Base-by-base conservation (phyloP, 1,140 invertebrate genomes). In the Aricia agestis region DNA sequence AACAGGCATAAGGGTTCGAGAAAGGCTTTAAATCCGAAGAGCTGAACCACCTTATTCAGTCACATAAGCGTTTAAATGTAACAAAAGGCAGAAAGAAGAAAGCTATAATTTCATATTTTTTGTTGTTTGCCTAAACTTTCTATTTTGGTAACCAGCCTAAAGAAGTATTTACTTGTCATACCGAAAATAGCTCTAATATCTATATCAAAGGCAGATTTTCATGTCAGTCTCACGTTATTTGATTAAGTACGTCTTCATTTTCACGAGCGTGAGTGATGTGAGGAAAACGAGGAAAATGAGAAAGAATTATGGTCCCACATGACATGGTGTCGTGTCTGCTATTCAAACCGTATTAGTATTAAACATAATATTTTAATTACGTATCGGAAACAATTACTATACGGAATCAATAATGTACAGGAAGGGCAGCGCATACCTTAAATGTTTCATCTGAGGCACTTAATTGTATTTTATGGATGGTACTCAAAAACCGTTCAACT, bases 381-480 rank as follows among this genome's bases (percentile, higher is more conserved):
- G 2, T 63, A 63, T 63, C 59, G 59, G 59, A 63, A 63, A 63
- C 59, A 11, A 63, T 63, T 63, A 63, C 18, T 63, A 63, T 25
- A 19, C 59, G 59, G 59, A 63, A 63, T 18, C 17, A 19, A 63
- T 63, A 10, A 25, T 25, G 17, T 19, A 63, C 19, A 63, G 59
- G 59, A 63, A 63, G 59, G 3, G 18, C 17, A 9, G 9, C 9
- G 9, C 42, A 45, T 52, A 13, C 45, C 45, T 52, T 52, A 52
- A 52, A 52, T 13, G 45, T 13, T 52, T 1, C 45, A 52, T 13
- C 45, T 11, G 10, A 13, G 45, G 11, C 13, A 52, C 9, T 15
- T 52, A 13, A 52, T 15, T 52, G 13, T 52, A 52, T 52, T 52
- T 52, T 13, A 13, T 52, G 45, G 45, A 13, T 52, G 5, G 6